These are phyloP conservation scores for Carassius auratus DNA, from an alignment of 2,113 vertebrate genomes.

Conservation along the genomic window DNA sequence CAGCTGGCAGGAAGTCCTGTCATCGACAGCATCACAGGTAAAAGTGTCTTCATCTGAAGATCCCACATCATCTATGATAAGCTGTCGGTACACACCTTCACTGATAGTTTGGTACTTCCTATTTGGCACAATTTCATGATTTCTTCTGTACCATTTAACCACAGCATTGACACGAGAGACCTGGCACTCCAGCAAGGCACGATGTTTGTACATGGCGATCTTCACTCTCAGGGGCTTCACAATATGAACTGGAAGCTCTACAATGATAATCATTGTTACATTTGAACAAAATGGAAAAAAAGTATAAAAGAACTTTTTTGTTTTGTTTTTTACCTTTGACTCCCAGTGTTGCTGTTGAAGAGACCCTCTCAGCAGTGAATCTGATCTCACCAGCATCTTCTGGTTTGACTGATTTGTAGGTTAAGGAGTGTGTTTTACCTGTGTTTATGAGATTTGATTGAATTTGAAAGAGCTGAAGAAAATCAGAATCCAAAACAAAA, in stretches of 20 bases:
- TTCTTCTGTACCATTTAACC: conserved; percentile 88
- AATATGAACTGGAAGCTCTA: conserved; percentile 90
- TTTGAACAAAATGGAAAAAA: neutral
- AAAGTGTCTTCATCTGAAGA: conserved; percentile 90
- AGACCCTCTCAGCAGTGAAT: conserved; percentile 87
- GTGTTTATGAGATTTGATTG: conserved; percentile 44
- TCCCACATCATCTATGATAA: conserved; percentile 83
- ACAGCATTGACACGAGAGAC: conserved; percentile 86
- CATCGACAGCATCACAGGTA: conserved; percentile 88
- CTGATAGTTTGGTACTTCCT: conserved; percentile 86
- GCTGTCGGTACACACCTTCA: conserved; percentile 87
- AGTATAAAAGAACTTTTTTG: neutral
- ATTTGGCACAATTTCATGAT: conserved; percentile 72
- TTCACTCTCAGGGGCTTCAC: conserved; percentile 88
- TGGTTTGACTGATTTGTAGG: conserved; percentile 78
- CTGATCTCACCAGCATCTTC: conserved; percentile 88
- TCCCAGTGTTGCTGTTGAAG: conserved; percentile 83
- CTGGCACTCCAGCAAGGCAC: conserved; percentile 91
- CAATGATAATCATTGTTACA: neutral
- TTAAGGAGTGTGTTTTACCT: conserved; percentile 83
- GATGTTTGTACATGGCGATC: conserved; percentile 89
- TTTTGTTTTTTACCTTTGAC: conserved; percentile 82
- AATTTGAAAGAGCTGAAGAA: neutral
- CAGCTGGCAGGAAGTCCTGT: conserved; percentile 88
- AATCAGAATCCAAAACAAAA: neutral